Evolutionary conservation across 2,113 vertebrate genomes (phyloP).

Genomic region (Microtus richardsoni): DNA sequence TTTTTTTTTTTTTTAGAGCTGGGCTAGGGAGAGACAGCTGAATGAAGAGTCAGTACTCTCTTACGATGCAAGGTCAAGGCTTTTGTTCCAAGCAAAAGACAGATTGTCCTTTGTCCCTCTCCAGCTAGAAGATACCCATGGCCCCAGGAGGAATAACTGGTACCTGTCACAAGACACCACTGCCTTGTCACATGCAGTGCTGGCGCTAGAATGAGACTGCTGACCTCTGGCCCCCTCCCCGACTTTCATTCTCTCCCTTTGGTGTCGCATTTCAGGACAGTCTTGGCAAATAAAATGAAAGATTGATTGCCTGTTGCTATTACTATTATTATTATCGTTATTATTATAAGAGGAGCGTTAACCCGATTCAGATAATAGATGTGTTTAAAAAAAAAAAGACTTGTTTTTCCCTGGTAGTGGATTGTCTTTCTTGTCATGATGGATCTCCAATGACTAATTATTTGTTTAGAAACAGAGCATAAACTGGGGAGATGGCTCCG

Average conservation of each 20-base stretch:
- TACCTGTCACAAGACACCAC: conserved; percentile 57
- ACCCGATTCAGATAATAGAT: conserved; percentile 17
- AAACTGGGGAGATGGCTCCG: not conserved
- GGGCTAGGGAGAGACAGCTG: conserved; percentile 54
- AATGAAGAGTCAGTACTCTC: conserved; percentile 19
- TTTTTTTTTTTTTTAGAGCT: not conserved
- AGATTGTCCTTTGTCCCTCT: conserved; percentile 67
- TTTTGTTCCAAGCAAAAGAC: conserved; percentile 65
- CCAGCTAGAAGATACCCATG: conserved; percentile 33
- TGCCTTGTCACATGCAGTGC: conserved; percentile 56
- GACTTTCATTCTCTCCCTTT: not conserved
- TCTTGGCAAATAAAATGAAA: conserved; percentile 21
- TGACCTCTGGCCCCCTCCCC: not conserved
- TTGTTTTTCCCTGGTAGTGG: not conserved
- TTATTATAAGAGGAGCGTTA: not conserved
- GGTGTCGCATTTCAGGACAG: not conserved
- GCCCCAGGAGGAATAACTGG: conserved; percentile 32
- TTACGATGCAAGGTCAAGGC: conserved; percentile 52
- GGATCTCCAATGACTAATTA: not conserved
- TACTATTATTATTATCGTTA: too few relatives aligned
- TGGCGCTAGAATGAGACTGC: conserved; percentile 24
- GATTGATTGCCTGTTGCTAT: not conserved
- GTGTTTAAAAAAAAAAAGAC: not conserved
- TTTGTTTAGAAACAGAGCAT: too few relatives aligned
- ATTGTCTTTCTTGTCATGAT: not conserved